Conservation (phyloP, 2,113 vertebrate species). For the Lepisosteus osseus region DNA sequence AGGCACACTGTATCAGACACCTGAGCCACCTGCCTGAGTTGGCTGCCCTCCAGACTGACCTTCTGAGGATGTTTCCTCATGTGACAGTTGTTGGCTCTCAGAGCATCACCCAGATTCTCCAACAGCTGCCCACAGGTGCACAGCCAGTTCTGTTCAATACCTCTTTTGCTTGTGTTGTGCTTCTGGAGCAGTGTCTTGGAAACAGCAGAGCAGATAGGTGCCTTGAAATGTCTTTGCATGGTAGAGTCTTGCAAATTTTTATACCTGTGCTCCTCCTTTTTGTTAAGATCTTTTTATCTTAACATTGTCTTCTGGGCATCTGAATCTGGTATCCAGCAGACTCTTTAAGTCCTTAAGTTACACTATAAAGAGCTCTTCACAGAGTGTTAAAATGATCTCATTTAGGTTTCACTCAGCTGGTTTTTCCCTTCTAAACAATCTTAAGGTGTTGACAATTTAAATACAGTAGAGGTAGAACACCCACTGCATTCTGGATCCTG, state of each 20-base stretch:
- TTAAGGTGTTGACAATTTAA: too few relatives aligned
- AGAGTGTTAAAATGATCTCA: too few relatives aligned
- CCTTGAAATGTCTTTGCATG: too few relatives aligned
- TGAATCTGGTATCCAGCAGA: not conserved
- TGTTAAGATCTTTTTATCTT: not conserved
- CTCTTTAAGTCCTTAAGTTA: too few relatives aligned
- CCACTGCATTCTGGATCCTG: too few relatives aligned
- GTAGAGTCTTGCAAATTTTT: too few relatives aligned
- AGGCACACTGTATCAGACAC: conserved; percentile 51
- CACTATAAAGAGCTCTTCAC: too few relatives aligned
- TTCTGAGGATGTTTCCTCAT: conserved; percentile 44
- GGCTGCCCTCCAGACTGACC: conserved; percentile 53
- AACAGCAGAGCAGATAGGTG: too few relatives aligned
- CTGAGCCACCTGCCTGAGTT: conserved; percentile 56
- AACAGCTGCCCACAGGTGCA: conserved; percentile 45
- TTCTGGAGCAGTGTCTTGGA: not conserved
- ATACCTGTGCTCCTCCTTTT: not conserved
- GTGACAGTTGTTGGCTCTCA: conserved; percentile 16
- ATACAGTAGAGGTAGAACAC: too few relatives aligned
- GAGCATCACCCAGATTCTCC: conserved; percentile 42
- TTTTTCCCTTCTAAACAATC: too few relatives aligned
- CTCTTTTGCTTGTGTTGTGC: not conserved
- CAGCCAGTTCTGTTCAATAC: not conserved
- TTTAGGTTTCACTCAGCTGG: too few relatives aligned
- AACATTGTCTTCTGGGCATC: not conserved